Evolutionary conservation across 2,888 invertebrate species (phyloP).

Genomic region (Dermolepida albohirtum): DNA sequence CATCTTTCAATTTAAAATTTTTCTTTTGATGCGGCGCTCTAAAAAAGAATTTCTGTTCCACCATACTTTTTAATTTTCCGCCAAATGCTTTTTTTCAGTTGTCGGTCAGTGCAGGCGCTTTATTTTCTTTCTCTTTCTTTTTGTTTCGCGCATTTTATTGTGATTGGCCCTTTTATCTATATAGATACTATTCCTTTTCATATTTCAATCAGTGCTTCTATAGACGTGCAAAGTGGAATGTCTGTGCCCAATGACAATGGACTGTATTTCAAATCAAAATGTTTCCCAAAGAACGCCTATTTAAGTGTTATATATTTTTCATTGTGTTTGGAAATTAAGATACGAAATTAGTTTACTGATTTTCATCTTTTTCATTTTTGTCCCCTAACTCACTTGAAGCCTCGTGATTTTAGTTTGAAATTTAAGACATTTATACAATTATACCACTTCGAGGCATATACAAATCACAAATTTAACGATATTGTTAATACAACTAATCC

Average conservation of each 20-base stretch:
- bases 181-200: constrained; percentile 9
- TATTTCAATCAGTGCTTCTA: constrained; percentile 11
- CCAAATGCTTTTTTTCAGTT: constrained; percentile 16
- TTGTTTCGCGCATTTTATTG: constrained; percentile 12
- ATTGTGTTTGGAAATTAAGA: too few relatives aligned
- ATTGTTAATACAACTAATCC: too few relatives aligned
- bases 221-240: background rate
- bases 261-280: constrained; percentile 1
- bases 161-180: background rate
- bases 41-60: background rate
- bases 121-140: background rate
- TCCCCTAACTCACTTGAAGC: too few relatives aligned
- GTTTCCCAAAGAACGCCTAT: background rate
- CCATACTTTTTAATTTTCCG: constrained; percentile 28
- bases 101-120: constrained; percentile 9
- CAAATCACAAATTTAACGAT: too few relatives aligned
- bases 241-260: background rate
- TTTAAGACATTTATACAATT: too few relatives aligned
- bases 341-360: too few relatives aligned
- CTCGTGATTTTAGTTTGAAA: too few relatives aligned
- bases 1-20: constrained; percentile 1
- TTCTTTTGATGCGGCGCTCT: background rate
- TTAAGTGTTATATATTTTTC: background rate
- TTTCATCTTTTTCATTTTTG: too few relatives aligned
- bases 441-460: too few relatives aligned